These are phyloP conservation scores for Lemur catta DNA, from an alignment of 2,797 vertebrate genomes.

Conservation along the genomic window DNA sequence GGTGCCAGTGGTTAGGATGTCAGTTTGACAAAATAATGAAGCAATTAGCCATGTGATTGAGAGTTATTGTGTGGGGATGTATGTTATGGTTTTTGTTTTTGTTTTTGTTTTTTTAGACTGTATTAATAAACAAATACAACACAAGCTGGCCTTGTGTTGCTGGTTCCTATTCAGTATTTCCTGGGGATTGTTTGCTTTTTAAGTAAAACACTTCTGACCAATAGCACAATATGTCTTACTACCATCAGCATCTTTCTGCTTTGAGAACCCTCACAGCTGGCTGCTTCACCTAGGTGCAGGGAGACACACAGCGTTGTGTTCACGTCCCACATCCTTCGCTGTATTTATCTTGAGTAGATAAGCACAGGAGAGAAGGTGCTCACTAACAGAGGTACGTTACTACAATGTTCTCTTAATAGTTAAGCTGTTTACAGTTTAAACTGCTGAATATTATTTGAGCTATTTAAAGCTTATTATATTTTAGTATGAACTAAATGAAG, in stretches of 20 bases:
- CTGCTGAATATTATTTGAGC: slow-evolving; percentile 87
- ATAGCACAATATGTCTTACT: slow-evolving; percentile 67
- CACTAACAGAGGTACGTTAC: slow-evolving; percentile 42
- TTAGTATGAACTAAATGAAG: slow-evolving; percentile 95
- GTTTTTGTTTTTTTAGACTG: slow-evolving; percentile 70
- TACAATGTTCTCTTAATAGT: slow-evolving; percentile 72
- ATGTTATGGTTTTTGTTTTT: slow-evolving; percentile 22
- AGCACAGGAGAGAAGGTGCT: slow-evolving; percentile 81
- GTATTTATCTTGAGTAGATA: slow-evolving; percentile 56
- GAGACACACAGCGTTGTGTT: slow-evolving; percentile 25
- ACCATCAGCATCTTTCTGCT: slow-evolving; percentile 70
- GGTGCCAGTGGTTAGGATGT: neutral
- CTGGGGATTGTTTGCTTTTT: slow-evolving; percentile 64
- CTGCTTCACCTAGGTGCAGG: neutral
- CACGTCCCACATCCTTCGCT: slow-evolving; percentile 52
- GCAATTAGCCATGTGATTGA: neutral
- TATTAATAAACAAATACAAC: slow-evolving; percentile 78
- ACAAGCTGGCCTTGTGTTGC: slow-evolving; percentile 87
- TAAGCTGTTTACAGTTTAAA: slow-evolving; percentile 93
- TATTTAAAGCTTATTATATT: slow-evolving; percentile 93
- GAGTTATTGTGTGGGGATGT: slow-evolving; percentile 30
- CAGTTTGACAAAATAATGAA: neutral
- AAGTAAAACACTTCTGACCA: slow-evolving; percentile 74
- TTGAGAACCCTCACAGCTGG: slow-evolving; percentile 9
- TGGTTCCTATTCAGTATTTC: slow-evolving; percentile 85